Base-by-base conservation (phyloP, 2,797 vertebrate genomes). In the Enteromius afrohamiltoni region DNA sequence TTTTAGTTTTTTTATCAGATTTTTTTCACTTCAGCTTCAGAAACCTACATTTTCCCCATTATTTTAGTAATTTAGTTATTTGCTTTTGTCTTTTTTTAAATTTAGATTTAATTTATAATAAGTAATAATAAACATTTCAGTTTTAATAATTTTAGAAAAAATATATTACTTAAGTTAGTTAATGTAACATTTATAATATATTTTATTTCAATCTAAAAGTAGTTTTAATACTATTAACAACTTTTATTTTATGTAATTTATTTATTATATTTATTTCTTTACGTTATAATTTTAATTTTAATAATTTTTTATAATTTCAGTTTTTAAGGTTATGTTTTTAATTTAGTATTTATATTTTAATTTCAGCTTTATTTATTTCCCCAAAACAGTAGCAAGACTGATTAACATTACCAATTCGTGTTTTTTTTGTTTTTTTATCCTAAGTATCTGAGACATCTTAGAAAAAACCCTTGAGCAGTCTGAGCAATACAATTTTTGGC, bases 401-500 rank as follows among this genome's bases (percentile, higher is more conserved):
- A 26, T 17, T 71, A 71, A 26, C 6, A 47, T 26, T 47, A 47
- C 23, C 67, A 69, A 45, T n/a, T n/a, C n/a, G n/a, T n/a, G n/a
- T n/a, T n/a, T n/a, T n/a, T n/a, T n/a, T n/a, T n/a, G n/a, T 6
- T 29, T n/a, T 37, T 16, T 23, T 16, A 37, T 75, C 11, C 3
- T 37, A 23, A 53, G 31, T 6, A 23, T 23, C 51, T 55, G 21
- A 75, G 31, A 74, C 10, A 31, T 55, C 21, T 17, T 5, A 74
- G 7, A 64, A 23, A 60, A 26, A 37, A 1, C n/a, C 26, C 8
- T 17, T 73, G 17, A 60, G 13, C 13, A 51, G 23, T 34, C 42
- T 68, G 23, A 70, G 6, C 51, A 69, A 23, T 55, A 26, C 19
- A 3, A 47, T 68, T 62, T 81, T 64, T 84, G 55, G 79, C 75